phyloP scores from a whole-genome alignment of 2,888 invertebrate genomes.

The Eristalis tenax region DNA sequence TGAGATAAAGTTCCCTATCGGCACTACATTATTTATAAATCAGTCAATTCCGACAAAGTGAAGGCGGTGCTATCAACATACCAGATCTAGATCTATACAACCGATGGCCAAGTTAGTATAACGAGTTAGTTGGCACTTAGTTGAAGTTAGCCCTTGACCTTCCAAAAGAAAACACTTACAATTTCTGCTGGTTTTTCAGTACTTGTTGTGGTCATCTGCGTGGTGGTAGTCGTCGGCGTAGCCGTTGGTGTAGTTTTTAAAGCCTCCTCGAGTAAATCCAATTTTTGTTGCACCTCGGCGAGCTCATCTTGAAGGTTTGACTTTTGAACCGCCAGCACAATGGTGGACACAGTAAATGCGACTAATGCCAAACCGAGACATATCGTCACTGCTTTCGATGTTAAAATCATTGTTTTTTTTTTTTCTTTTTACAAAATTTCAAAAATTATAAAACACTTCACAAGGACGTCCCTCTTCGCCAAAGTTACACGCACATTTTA shows the following conservation, averaged over 20 bases:
- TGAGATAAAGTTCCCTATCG: not conserved
- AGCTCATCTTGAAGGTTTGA: slow-evolving; percentile 75
- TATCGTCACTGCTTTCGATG: slow-evolving; percentile 77
- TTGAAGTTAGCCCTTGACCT: too few relatives aligned
- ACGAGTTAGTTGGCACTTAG: too few relatives aligned
- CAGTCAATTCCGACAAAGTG: not conserved
- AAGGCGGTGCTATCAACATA: not conserved
- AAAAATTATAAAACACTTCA: not conserved
- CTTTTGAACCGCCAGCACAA: slow-evolving; percentile 82
- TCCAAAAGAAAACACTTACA: not conserved
- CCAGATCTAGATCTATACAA: not conserved
- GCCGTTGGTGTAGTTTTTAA: slow-evolving; percentile 72
- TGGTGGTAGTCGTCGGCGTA: slow-evolving; percentile 52
- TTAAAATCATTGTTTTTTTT: slow-evolving; percentile 77
- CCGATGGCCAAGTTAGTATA: too few relatives aligned
- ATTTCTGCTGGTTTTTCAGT: not conserved
- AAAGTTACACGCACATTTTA: not conserved
- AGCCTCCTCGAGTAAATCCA: slow-evolving; percentile 75
- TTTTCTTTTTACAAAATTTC: not conserved
- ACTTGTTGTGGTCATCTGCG: slow-evolving; percentile 33
- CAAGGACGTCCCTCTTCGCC: not conserved
- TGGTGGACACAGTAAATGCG: slow-evolving; percentile 83
- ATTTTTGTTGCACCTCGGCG: slow-evolving; percentile 74
- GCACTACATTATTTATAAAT: not conserved
- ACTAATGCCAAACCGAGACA: slow-evolving; percentile 76